These are phyloP conservation scores for Megalopta genalis DNA, from an alignment of 1,140 invertebrate species.

Conservation along the genomic window DNA sequence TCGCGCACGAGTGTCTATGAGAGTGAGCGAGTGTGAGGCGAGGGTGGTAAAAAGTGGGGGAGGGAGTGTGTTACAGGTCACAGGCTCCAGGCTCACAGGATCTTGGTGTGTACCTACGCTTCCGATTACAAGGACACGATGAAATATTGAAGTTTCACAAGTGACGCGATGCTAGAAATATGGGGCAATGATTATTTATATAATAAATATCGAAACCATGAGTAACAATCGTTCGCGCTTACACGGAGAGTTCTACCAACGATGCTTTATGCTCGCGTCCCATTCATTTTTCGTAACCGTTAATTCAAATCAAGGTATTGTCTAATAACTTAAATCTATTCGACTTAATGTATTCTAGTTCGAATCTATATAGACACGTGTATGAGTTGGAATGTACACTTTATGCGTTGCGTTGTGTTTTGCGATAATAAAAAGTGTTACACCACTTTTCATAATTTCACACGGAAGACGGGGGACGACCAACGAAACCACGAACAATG, in stretches of 20 bases:
- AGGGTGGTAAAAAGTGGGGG: no score
- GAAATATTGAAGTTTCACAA: not conserved
- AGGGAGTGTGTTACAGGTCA: no score
- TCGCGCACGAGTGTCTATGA: not conserved
- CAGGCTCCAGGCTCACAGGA: not conserved
- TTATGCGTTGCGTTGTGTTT: not conserved
- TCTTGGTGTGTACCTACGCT: not conserved
- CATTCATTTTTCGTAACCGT: not conserved
- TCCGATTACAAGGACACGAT: not conserved
- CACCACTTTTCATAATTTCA: not conserved
- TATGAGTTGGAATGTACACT: not conserved
- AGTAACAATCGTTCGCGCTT: not conserved
- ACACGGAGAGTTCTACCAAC: not conserved
- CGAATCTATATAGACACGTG: not conserved
- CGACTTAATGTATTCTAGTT: not conserved
- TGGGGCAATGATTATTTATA: conserved; percentile 1
- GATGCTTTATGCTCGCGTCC: not conserved
- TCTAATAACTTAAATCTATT: conserved; percentile 2
- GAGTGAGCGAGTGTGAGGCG: no score
- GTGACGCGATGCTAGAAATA: not conserved
- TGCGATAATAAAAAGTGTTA: not conserved
- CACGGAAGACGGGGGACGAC: not conserved
- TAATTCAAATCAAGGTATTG: not conserved
- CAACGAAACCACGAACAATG: not conserved
- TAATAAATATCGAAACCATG: conserved; percentile 15